phyloP scores from a whole-genome alignment of 2,113 vertebrate genomes.

The Marcusenius ussheri region DNA sequence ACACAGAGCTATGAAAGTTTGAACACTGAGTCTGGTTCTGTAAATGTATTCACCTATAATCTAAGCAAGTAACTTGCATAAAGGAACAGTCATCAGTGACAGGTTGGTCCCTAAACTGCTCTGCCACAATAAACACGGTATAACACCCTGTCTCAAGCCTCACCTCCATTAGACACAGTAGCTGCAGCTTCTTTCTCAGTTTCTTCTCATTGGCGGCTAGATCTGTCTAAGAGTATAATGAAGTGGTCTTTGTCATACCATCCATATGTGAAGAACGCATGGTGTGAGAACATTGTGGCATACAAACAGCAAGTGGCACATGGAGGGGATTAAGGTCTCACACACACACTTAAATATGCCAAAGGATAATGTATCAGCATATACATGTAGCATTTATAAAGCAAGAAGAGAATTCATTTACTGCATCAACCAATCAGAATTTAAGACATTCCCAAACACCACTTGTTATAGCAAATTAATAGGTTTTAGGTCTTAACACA shows the following conservation, averaged over 20 bases:
- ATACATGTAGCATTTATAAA: neutral
- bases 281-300: neutral
- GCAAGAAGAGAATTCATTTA: neutral
- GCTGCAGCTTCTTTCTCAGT: slow-evolving; percentile 29
- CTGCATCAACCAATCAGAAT: neutral
- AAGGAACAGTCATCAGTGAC: neutral
- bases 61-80: neutral
- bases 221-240: slow-evolving; percentile 18
- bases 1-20: neutral
- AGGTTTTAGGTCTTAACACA: neutral
- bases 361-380: neutral
- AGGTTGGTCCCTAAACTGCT: neutral
- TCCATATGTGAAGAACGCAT: neutral
- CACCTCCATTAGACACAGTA: slow-evolving; percentile 34
- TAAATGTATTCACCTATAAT: neutral
- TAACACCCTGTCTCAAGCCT: neutral
- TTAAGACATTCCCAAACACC: neutral
- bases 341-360: neutral
- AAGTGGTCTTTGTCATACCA: neutral
- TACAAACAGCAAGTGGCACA: neutral
- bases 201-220: slow-evolving; percentile 25
- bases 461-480: neutral
- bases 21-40: neutral
- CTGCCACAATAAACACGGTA: neutral
- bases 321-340: neutral